phyloP scores from a whole-genome alignment of 1,140 invertebrate genomes.

The Drosophila virilis region DNA sequence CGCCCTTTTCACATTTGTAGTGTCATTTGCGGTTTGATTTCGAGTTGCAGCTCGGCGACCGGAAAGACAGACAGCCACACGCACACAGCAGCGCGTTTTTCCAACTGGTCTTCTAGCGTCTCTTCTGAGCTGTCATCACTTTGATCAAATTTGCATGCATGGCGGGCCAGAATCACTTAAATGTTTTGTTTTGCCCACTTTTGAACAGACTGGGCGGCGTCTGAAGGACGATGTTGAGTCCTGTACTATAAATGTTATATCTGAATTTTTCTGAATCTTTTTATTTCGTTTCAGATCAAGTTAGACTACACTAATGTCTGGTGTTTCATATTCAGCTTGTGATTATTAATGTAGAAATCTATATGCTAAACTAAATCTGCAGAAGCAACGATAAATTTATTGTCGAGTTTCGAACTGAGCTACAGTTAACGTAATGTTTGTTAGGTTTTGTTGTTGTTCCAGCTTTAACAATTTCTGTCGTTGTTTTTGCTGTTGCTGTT shows the following conservation, averaged over 20 bases:
- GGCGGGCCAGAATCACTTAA: slow-evolving; percentile 18
- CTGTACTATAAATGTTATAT: too few species aligned
- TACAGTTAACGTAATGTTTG: slow-evolving; percentile 38
- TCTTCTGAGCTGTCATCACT: slow-evolving; percentile 8
- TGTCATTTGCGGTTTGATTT: slow-evolving; percentile 75
- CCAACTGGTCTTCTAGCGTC: neutral
- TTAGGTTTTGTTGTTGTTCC: slow-evolving; percentile 29
- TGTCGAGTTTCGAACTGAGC: slow-evolving; percentile 27
- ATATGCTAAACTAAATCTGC: too few species aligned
- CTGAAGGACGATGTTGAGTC: too few species aligned
- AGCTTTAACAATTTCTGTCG: slow-evolving; percentile 7
- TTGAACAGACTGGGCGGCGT: neutral
- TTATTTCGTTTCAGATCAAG: too few species aligned
- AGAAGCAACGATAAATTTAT: too few species aligned
- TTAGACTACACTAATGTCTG: too few species aligned
- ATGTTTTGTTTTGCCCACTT: slow-evolving; percentile 1
- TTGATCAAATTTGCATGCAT: slow-evolving; percentile 53
- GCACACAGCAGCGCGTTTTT: slow-evolving; percentile 6
- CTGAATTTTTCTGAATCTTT: too few species aligned
- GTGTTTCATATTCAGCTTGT: too few species aligned
- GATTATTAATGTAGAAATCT: too few species aligned
- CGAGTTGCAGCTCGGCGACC: slow-evolving; percentile 13
- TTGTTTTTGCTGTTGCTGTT: neutral
- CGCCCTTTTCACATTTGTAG: slow-evolving; percentile 63
- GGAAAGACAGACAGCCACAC: neutral